Evolutionary conservation across 2,113 vertebrate genomes (phyloP).

Genomic region (Malurus elegans): DNA sequence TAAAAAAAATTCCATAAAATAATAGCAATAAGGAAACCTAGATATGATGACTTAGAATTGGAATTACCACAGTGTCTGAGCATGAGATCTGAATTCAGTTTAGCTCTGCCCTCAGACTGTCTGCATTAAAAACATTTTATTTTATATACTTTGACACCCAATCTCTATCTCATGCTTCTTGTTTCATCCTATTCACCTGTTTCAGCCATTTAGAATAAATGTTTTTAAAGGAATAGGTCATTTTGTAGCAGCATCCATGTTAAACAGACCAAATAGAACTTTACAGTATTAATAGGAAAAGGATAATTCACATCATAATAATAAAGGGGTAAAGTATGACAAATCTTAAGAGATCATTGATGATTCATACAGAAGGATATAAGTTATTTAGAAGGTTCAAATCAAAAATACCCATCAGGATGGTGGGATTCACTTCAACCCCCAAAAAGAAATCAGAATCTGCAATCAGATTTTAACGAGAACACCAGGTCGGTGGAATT

Average conservation of each 20-base stretch:
- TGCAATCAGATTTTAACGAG: neutral
- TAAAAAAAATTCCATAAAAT: neutral
- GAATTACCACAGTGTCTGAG: neutral
- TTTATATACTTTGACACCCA: neutral
- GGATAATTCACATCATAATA: neutral
- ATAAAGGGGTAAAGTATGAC: neutral
- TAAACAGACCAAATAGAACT: neutral
- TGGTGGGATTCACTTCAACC: neutral
- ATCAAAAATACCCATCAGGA: neutral
- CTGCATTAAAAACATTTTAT: neutral
- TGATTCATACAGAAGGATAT: neutral
- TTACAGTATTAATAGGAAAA: neutral
- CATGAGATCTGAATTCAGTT: neutral
- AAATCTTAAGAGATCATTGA: neutral
- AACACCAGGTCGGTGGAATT: neutral
- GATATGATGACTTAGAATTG: neutral
- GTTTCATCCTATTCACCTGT: neutral
- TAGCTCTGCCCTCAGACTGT: neutral
- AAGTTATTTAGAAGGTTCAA: neutral
- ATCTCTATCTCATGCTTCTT: neutral
- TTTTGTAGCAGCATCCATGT: neutral
- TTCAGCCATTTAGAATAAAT: neutral
- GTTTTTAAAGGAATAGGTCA: neutral
- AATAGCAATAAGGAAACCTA: neutral
- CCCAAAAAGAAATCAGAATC: neutral